These are phyloP conservation scores for Dolichopus griseipennis DNA, from an alignment of 2,888 invertebrate genomes.

Conservation along the genomic window DNA sequence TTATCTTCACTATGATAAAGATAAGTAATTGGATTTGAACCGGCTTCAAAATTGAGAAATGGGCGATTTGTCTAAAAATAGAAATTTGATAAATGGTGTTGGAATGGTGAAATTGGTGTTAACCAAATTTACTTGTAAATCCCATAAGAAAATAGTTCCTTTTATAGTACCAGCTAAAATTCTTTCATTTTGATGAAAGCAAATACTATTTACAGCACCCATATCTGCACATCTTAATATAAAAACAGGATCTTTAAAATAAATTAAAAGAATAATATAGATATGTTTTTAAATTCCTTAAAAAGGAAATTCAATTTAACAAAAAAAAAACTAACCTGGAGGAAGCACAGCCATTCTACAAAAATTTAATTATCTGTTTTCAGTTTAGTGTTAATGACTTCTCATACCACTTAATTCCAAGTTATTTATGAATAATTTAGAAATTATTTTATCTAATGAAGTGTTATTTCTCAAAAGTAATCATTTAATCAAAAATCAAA, in stretches of 20 bases:
- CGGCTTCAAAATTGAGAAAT: conserved; percentile 56
- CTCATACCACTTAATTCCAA: no score
- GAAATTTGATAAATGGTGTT: conserved; percentile 3
- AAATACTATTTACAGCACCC: conserved; percentile 62
- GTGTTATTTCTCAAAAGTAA: no score
- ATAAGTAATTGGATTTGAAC: conserved; percentile 47
- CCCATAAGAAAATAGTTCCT: conserved; percentile 69
- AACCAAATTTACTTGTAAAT: conserved; percentile 55
- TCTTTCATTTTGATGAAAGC: conserved; percentile 58
- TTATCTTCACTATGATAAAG: conserved; percentile 49
- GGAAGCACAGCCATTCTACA: conserved; percentile 9
- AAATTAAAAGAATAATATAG: conserved; percentile 41
- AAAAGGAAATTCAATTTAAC: no score
- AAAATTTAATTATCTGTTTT: no score
- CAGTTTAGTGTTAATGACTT: no score
- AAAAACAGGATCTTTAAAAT: conserved; percentile 71
- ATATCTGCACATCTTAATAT: conserved; percentile 60
- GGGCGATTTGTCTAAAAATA: conserved; percentile 60
- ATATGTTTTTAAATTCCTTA: no score
- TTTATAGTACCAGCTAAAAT: conserved; percentile 65
- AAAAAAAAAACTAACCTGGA: neutral
- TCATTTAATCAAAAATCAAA: no score
- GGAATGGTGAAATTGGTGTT: neutral
- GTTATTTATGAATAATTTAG: no score
- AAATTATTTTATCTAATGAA: no score